phyloP scores from a whole-genome alignment of 2,113 vertebrate species.

The Bubo scandiacus region DNA sequence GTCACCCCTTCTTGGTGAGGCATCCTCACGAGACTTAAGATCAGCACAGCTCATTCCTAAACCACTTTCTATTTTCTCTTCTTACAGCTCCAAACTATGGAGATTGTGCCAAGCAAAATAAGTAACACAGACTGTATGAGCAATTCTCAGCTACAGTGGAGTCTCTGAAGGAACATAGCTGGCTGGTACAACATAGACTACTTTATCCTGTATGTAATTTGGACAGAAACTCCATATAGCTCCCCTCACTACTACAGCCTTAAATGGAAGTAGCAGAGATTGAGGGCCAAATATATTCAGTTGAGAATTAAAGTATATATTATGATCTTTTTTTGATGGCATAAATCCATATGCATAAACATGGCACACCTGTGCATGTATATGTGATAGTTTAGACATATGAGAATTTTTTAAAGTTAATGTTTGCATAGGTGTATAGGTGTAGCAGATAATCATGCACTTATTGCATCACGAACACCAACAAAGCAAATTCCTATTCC shows the following conservation, averaged over 20 bases:
- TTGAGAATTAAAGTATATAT: not conserved
- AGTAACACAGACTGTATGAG: conserved; percentile 43
- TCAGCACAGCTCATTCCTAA: conserved; percentile 44
- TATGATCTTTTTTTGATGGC: not conserved
- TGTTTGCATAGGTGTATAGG: not conserved
- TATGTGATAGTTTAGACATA: not conserved
- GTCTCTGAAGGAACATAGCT: conserved; percentile 42
- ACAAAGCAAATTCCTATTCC: not conserved
- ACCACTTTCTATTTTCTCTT: conserved; percentile 46
- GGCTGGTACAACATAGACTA: conserved; percentile 28
- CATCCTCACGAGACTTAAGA: conserved; percentile 20
- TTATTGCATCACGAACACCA: not conserved
- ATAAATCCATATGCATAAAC: not conserved
- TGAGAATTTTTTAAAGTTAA: not conserved
- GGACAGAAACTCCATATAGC: conserved; percentile 1
- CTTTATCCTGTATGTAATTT: conserved; percentile 24
- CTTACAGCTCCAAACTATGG: conserved; percentile 1
- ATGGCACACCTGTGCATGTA: not conserved
- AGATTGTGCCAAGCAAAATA: conserved; percentile 54
- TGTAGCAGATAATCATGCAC: not conserved
- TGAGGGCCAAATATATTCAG: not conserved
- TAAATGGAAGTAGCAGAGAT: conserved; percentile 7
- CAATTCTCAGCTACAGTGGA: conserved; percentile 34
- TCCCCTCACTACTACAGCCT: not conserved
- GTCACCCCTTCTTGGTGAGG: not conserved